Evolutionary conservation across 30 jellyfish, hydroid and myxozoan species (phyloP), one percentile per base, ranked within the genome.

Genomic region (Cassiopea andromeda): DNA sequence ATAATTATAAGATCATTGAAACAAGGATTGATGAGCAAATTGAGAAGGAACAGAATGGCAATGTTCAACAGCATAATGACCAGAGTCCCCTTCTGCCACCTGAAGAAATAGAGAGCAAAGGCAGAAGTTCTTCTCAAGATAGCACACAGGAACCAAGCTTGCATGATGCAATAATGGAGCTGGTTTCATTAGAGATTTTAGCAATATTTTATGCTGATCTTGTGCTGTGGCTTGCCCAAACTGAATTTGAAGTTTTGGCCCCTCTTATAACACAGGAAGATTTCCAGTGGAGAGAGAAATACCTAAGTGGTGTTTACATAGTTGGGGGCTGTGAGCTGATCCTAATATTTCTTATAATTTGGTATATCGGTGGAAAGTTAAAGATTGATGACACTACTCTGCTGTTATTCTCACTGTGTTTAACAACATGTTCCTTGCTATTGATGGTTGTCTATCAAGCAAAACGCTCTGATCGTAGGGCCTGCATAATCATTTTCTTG

Each of bases 201-300:
- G 94, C 97, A 7, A 80, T 96, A 27, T 96, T 96, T 70, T 96
- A 91, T 72, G 85, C 98, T 13, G 99, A 96, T 84, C 94, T 96
- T 19, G 94, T 96, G 15, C 86, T 96, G 44, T 88, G 98, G 98
- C 95, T 96, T 4, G 97, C 97, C 9, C 99, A 96, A 69, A 96
- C 99, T 15, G 99, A 96, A 76, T 96, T 96, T 92, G 99, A 96
- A 89, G 99, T 96, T 44, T 81, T 96, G 13, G 94, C 97, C 76
- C 99, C 99, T 1, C 91, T 96, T 49, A 82, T 96, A 1, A 96
- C 99, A 16, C 99, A 96, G 70, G 99, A 96, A 84, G 98, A 88
- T 85, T 92, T 92, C 78, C 89, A 95, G 19, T 96, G 99, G 99
- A 88, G 82, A 27, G 99, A 96, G 84, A 87, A 90, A 3, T 78